phyloP scores from a whole-genome alignment of 2,113 vertebrate genomes.

The Corvus moneduloides region DNA sequence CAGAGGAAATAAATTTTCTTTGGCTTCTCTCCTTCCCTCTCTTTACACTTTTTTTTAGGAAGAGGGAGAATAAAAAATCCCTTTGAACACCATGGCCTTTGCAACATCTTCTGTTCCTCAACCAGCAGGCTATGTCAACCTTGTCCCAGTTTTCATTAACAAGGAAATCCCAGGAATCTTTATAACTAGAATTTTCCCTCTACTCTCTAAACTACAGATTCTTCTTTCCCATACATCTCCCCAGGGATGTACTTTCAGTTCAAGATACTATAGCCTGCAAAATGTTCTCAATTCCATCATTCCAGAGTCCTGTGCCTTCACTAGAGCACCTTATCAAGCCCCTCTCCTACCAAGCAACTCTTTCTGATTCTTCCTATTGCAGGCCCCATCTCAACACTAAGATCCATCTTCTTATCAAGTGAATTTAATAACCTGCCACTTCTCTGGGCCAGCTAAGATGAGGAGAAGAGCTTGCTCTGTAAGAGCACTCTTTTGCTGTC shows the following conservation, averaged over 20 bases:
- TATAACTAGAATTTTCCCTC: neutral
- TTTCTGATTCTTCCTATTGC: neutral
- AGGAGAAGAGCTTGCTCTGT: accelerated
- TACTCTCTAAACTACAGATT: neutral
- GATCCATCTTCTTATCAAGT: neutral
- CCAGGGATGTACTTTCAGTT: neutral
- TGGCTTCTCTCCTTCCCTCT: neutral
- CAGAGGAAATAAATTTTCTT: neutral
- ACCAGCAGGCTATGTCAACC: neutral
- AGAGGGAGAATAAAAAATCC: neutral
- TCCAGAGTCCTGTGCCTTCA: neutral
- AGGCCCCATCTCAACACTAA: neutral
- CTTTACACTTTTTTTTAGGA: neutral
- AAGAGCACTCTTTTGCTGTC: neutral
- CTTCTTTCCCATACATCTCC: neutral
- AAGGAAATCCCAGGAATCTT: neutral
- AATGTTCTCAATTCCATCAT: neutral
- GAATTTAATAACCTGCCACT: neutral
- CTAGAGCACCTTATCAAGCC: neutral
- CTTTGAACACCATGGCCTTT: neutral
- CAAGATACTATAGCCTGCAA: neutral
- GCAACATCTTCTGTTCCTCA: neutral
- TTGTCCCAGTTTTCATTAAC: neutral
- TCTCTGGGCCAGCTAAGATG: neutral
- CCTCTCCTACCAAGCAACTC: neutral